Percentiles rank a stretch among this genome's conserved stretches.
Evolutionary conservation across 1,140 invertebrate genomes (phyloP).

Genomic region (Luehdorfia chinensis): DNA sequence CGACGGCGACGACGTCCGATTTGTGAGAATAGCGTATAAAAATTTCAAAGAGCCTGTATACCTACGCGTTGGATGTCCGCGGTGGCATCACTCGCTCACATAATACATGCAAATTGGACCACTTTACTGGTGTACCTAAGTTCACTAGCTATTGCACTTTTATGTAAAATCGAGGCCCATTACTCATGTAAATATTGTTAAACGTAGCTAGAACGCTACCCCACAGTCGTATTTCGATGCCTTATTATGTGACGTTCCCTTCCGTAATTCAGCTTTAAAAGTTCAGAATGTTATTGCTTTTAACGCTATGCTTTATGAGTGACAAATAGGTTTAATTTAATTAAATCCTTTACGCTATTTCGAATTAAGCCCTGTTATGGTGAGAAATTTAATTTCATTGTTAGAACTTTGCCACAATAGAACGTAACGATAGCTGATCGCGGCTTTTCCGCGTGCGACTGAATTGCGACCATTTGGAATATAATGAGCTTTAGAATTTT

Average conservation of each 20-base stretch:
- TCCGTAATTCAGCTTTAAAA: slow-evolving; percentile 1
- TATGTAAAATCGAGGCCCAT: slow-evolving; percentile 64
- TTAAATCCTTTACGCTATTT: slow-evolving; percentile 15
- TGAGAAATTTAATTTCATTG: slow-evolving; percentile 39
- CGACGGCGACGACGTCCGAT: slow-evolving; percentile 51
- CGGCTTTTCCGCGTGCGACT: slow-evolving; percentile 42
- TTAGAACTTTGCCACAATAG: slow-evolving; percentile 49
- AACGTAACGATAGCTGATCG: slow-evolving; percentile 46
- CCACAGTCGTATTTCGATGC: slow-evolving; percentile 18
- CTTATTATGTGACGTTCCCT: slow-evolving; percentile 4
- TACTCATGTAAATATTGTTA: slow-evolving; percentile 71
- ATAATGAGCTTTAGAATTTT: slow-evolving; percentile 55
- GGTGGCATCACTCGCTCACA: slow-evolving; percentile 57
- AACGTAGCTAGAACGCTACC: slow-evolving; percentile 35
- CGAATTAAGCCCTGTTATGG: slow-evolving; percentile 18
- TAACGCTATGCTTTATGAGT: slow-evolving; percentile 5
- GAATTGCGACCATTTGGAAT: slow-evolving; percentile 45
- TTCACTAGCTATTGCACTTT: slow-evolving; percentile 68
- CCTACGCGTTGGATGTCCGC: slow-evolving; percentile 54
- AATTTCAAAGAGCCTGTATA: slow-evolving; percentile 61
- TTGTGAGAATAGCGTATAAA: slow-evolving; percentile 71
- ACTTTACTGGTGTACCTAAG: slow-evolving; percentile 64
- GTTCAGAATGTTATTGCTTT: slow-evolving; percentile 2
- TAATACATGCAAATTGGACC: slow-evolving; percentile 75
- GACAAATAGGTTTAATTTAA: slow-evolving; percentile 14